Evolutionary conservation across 2,113 vertebrate species (phyloP), one percentile per base, ranked within the genome.

Genomic region (Trematocara stigmaticum): DNA sequence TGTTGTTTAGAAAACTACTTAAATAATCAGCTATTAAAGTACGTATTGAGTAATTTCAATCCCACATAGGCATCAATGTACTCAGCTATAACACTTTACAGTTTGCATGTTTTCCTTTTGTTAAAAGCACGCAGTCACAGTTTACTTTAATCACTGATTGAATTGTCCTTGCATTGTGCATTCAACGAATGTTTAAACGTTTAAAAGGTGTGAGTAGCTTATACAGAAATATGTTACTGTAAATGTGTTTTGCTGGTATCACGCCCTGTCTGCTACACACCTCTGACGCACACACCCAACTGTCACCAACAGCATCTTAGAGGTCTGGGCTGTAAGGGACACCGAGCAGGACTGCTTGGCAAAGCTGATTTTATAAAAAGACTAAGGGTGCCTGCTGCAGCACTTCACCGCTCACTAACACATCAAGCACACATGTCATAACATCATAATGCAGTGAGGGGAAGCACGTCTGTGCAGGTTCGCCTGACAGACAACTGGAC

Each of bases 321-420:
- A 87, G 57, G 59, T 81, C 35, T 11, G 23, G 2, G 42, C 78
- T 83, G 92, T 93, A 93, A 96, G 82, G 23, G 88, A 92, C 91
- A 90, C 92, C 47, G 9, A 57, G 87, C 49, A 81, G 56, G 87
- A 90, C 78, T 93, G 94, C 59, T 95, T 94, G 89, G 79, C 87
- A 83, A 91, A 83, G 94, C 81, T 40, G 7, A 49, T 93, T 95
- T 96, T 95, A 96, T 94, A 95, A 96, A 96, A 96, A 96, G 96
- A 90, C 85, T 79, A 87, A 88, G 34, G 29, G 78, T 85, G 84
- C 90, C 86, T 78, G 49, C 59, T 64, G 71, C 49, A 47, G 79
- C 47, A 82, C 79, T 82, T 79, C 53, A 57, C 29, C 10, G 2
- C 56, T 15, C 53, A 26, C 53, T 31, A 80, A 52, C 84, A 82